Conservation (phyloP, 2,113 vertebrate genomes). For the Podiceps cristatus region DNA sequence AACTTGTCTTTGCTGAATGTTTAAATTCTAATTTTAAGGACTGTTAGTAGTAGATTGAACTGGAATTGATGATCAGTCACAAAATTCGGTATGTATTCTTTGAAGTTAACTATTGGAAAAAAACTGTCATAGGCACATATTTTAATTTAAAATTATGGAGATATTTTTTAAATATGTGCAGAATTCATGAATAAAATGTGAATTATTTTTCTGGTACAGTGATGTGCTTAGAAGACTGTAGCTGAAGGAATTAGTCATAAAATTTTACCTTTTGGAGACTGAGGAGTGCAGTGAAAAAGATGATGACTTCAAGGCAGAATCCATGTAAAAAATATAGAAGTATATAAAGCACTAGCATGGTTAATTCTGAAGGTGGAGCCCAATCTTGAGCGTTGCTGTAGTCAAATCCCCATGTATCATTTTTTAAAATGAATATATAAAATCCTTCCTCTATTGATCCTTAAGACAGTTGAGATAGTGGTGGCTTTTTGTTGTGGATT, state of each 20-base stretch:
- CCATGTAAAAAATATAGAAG: not conserved
- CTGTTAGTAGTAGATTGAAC: not conserved
- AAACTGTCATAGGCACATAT: not conserved
- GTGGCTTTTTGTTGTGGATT: not conserved
- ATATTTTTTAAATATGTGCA: conserved; percentile 29
- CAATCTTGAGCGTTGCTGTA: not conserved
- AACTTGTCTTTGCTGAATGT: not conserved
- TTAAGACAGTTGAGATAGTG: not conserved
- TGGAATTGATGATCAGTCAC: not conserved
- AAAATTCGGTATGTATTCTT: not conserved
- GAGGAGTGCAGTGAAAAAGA: not conserved
- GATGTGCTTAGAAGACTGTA: conserved; percentile 11
- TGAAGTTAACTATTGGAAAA: not conserved
- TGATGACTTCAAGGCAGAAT: not conserved
- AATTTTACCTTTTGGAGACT: not conserved
- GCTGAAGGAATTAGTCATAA: conserved; percentile 34
- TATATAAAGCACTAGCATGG: not conserved
- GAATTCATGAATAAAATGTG: conserved; percentile 38
- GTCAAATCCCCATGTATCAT: not conserved
- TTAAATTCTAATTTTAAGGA: not conserved
- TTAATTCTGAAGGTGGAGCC: not conserved
- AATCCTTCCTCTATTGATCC: not conserved
- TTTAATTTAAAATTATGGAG: conserved; percentile 45
- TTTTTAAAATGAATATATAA: not conserved
- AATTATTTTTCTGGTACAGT: conserved; percentile 35